Base-by-base conservation (phyloP, 2,888 invertebrate genomes). In the Phrixothrix hirtus region DNA sequence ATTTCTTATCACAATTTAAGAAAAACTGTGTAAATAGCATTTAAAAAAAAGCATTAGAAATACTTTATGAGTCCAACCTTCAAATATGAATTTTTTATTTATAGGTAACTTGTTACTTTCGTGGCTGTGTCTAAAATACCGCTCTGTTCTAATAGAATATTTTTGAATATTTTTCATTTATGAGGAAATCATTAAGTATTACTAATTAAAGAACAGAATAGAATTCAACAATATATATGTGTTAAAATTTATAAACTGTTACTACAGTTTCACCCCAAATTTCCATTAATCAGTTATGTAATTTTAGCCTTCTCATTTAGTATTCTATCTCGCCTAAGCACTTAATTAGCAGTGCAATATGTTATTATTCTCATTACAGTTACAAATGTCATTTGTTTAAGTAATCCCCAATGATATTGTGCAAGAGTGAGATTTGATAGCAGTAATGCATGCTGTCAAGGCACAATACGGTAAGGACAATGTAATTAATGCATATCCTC, bases 401-500 rank as follows among this genome's bases (percentile, higher is more conserved):
- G 49, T 43, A 49, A 39, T 49, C 49, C 49, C 49, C 42, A 43
- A 43, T 43, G 49, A 39, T 36, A 26, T 30, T 30, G 30, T 43
- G 14, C 10, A 41, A 39, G 44, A 48, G 43, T 21, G 48, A 38
- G 51, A 57, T 57, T 51, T 61, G 62, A 61, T 62, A 62, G 62
- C 56, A 58, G 55, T 58, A 45, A 21, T 45, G 38, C 50, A 41
- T 36, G 26, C 43, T 60, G 62, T 61, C 60, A 58, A 38, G 41
- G 43, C 50, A 57, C 57, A 58, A 48, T 62, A 60, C 54, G 54
- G 57, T 42, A 42, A 41, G 57, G 50, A 56, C 54, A 57, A 34
- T 15, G 49, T 58, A 62, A 61, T 60, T 62, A 62, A 60, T 59
- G 56, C 51, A 46, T 32, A 47, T 45, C 46, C 41, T 47, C 15